A percentile compares a stretch with the other conserved stretches of the same genome.
Evolutionary conservation across 2,113 vertebrate genomes (phyloP).

Genomic region (Peromyscus leucopus): DNA sequence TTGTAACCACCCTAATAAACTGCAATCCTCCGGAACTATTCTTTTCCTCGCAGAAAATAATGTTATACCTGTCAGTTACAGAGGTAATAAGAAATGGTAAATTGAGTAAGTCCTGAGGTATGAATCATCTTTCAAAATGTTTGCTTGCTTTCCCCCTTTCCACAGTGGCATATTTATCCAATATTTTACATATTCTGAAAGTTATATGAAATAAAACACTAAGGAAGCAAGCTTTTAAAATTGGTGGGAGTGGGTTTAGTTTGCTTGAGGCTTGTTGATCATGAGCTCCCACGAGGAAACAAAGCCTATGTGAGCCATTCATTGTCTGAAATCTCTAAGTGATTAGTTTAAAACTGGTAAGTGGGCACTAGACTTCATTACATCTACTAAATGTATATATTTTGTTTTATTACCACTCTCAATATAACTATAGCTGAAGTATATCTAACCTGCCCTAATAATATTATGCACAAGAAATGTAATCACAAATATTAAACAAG

Average conservation of each 20-base stretch:
- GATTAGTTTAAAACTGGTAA: not conserved
- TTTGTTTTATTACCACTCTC: not conserved
- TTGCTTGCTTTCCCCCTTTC: slow-evolving; percentile 45
- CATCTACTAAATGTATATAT: not conserved
- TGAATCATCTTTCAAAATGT: slow-evolving; percentile 64
- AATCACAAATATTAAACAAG: not conserved
- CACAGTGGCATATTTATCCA: not conserved
- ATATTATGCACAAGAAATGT: not conserved
- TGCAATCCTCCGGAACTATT: not conserved
- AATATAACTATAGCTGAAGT: not conserved
- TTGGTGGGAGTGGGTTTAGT: not conserved
- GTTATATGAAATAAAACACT: slow-evolving; percentile 47
- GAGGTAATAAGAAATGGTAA: not conserved
- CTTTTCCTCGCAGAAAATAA: slow-evolving; percentile 57
- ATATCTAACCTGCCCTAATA: not conserved
- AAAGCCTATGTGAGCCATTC: not conserved
- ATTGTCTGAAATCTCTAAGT: slow-evolving; percentile 30
- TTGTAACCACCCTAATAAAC: slow-evolving; percentile 52
- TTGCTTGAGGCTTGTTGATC: not conserved
- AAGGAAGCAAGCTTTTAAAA: slow-evolving; percentile 41
- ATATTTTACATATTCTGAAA: not conserved
- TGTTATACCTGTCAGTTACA: not conserved
- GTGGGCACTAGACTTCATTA: not conserved
- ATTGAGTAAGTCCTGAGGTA: slow-evolving; percentile 55
- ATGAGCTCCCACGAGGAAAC: slow-evolving; percentile 2